Evolutionary conservation across 2,797 vertebrate genomes (phyloP), one percentile per base, ranked within the genome.

Genomic region (Rhynchonycteris naso): DNA sequence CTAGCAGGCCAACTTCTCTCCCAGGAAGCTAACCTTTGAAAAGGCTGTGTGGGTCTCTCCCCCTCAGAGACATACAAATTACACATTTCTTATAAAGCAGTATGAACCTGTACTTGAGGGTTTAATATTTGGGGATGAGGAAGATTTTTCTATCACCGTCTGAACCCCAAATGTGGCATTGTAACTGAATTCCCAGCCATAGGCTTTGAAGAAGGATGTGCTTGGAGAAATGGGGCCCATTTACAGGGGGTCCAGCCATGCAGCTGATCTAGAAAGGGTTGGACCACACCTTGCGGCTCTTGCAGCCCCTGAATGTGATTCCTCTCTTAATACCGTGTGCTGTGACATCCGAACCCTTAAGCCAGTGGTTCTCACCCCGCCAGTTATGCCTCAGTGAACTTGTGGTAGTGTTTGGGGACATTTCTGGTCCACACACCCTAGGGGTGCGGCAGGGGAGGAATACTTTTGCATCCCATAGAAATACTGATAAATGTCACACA

Each of bases 31-130:
- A 24, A 28, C 15, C 38, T 69, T 66, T 65, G n/a, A 72, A 90
- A 87, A 79, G n/a, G 28, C 15, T 58, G 5, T 35, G 24, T 92
- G 76, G n/a, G 14, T 26, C 88, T 94, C 47, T 88, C 92, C 33
- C 13, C 16, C 50, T 54, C 69, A 71, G 12, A 93, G 59, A 16
- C 30, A 7, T 6, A 66, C 7, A 35, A 82, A 78, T 89, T 21
- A 56, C 0, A 28, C 21, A 5, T 26, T 59, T 72, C 91, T 69
- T 63, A 26, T 30, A 56, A 82, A 75, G 22, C 30, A 11, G 11
- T 14, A 18, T 38, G 43, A 58, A 33, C 28, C 33, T 26, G 22
- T 65, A 33, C 18, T 82, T 47, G 65, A 78, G 15, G 66, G 12
- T 43, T 90, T 74, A 6, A 30, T 52, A n/a, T 5, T 72, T 18